A percentile compares a stretch with the other conserved stretches of the same genome.
Conservation (phyloP, 2,113 vertebrate species). For the Tragelaphus strepsiceros region DNA sequence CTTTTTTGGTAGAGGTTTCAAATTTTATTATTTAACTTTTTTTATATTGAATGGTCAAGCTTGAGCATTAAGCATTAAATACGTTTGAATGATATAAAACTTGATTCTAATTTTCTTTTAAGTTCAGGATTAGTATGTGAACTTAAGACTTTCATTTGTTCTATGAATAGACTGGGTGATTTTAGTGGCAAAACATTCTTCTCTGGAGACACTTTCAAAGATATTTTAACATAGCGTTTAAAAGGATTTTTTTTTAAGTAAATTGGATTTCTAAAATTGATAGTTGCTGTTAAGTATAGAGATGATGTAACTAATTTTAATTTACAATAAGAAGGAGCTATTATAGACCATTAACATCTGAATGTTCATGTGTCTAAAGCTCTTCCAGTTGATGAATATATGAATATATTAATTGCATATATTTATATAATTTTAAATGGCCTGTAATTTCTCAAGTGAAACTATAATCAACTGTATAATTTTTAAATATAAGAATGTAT, state of each 20-base stretch:
- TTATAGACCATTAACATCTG: conserved; percentile 22
- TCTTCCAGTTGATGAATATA: conserved; percentile 32
- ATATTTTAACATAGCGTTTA: not conserved
- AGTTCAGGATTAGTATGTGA: not conserved
- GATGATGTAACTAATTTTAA: conserved; percentile 38
- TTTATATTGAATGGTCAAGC: not conserved
- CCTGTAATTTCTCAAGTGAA: conserved; percentile 22
- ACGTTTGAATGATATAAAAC: not conserved
- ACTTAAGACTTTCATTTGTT: not conserved
- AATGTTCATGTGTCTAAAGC: conserved; percentile 14
- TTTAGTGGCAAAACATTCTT: not conserved
- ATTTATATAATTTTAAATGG: conserved; percentile 19
- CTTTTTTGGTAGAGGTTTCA: not conserved
- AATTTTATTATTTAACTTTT: not conserved
- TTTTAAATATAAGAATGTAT: not conserved
- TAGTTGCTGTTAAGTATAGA: conserved; percentile 12
- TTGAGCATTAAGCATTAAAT: not conserved
- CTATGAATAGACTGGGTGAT: not conserved
- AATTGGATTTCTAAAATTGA: conserved; percentile 11
- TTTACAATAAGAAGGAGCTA: not conserved
- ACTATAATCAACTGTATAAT: not conserved
- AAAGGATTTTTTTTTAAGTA: not conserved
- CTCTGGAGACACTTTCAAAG: not conserved
- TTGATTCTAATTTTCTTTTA: not conserved
- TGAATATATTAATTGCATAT: conserved; percentile 38